Base-by-base conservation (phyloP, 2,797 vertebrate genomes). In the Notoglanidium macrostoma region DNA sequence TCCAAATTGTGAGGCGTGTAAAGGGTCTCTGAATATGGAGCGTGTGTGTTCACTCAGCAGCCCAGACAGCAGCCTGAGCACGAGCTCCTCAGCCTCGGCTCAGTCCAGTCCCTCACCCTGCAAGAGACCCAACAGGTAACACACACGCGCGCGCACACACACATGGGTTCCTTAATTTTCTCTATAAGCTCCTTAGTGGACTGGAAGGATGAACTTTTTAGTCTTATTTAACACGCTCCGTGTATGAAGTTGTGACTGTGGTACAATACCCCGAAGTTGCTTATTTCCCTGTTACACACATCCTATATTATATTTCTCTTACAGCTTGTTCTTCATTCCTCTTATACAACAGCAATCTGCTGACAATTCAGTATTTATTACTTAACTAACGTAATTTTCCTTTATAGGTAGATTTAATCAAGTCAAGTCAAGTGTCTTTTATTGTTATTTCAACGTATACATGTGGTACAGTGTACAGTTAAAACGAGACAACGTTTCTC, bases 11-110 rank as follows among this genome's bases (percentile, higher is more conserved):
- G 98, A 99, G 95, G 97, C 97, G 15, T 99, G 98, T 93, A 96
- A 97, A 92, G 97, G 96, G 93, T 98, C 96, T 35, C 95, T 99
- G 93, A 97, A 97, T 87, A 97, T 98, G 67, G 98, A 98, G 90
- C 96, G 98, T 0, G 97, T 98, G 88, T 99, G 98, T 92, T 99
- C 98, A 5, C 94, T 99, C 73, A 99, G 98, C 93, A 99, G 98
- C 89, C 98, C 98, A 0, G 98, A 99, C 61, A 99, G 98, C 94
- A 98, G 98, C 61, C 94, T 99, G 91, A 99, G 98, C 92, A 98
- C 97, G 84, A 98, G 97, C 90, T 99, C 98, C 32, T 96, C 95
- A 5, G 92, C 95, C 81, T 99, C 98, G 0, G 95, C 94, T 29
- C 97, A 96, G 85, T 99, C 98, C 90, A 99, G 98, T 93, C 98